A percentile compares a stretch with the other conserved stretches of the same genome.
These are phyloP conservation scores for Leptopilina drosophilae DNA, from an alignment of 2,888 invertebrate genomes.

Conservation along the genomic window DNA sequence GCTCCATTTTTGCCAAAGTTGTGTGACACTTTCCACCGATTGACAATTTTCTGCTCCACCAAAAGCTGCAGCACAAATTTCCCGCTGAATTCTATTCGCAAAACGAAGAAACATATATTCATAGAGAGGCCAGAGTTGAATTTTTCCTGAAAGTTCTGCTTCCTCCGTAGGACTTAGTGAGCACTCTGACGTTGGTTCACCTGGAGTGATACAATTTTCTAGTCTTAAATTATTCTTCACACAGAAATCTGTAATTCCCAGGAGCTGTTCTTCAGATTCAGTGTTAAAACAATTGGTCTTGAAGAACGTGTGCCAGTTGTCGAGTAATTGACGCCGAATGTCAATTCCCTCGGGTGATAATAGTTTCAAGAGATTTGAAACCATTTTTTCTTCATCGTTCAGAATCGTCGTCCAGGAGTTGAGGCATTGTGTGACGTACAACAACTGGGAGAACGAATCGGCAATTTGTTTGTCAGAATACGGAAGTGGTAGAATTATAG, in stretches of 20 bases:
- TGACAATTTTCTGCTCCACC: background rate
- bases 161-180: conserved; percentile 52
- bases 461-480: conserved; percentile 62
- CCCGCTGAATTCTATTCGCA: conserved; percentile 59
- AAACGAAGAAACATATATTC: conserved; percentile 78
- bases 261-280: conserved; percentile 44
- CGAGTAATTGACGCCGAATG: conserved; percentile 56
- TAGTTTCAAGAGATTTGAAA: conserved; percentile 61
- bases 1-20: conserved; percentile 56
- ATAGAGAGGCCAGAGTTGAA: conserved; percentile 80
- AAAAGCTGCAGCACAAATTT: conserved; percentile 52
- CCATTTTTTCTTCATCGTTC: conserved; percentile 45
- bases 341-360: conserved; percentile 55
- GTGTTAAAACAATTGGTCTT: conserved; percentile 53
- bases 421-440: conserved; percentile 54
- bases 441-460: conserved; percentile 53
- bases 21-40: background rate
- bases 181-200: conserved; percentile 44
- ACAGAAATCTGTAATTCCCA: conserved; percentile 55
- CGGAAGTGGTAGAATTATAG: conserved; percentile 61
- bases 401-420: conserved; percentile 53
- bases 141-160: conserved; percentile 68
- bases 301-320: conserved; percentile 63
- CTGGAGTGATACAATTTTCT: conserved; percentile 31
- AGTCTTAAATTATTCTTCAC: conserved; percentile 53